Evolutionary conservation across 1,140 invertebrate species (phyloP), one percentile per base, ranked within the genome.

Genomic region (Aporrectodea caliginosa): DNA sequence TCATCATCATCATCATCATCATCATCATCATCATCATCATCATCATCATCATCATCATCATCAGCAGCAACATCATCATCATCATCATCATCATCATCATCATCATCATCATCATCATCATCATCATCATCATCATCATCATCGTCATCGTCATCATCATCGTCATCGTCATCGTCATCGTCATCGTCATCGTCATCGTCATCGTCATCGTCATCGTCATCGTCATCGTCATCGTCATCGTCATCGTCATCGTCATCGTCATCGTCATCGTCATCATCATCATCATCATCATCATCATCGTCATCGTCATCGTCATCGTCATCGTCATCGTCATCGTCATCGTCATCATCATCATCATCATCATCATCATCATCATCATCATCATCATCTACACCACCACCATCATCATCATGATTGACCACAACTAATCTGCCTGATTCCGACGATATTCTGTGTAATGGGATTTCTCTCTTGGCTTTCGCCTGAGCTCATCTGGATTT

Each of bases 231-330:
- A 31, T 72, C n/a, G 14, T 31, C 31, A 32, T 77, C 76, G 69
- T 77, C 43, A 77, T 73, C 76, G 69, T 77, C 76, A 72, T 75
- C 74, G 33, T 75, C 68, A 72, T 74, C 77, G 72, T 78, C 77
- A 71, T 81, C 77, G 33, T 35, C 69, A 79, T 80, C 32, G 77
- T 78, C 30, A 78, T 80, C 79, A 79, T 79, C 73, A 32, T 69
- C 73, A 79, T 80, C 30, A 1, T 78, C 32, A 0, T 78, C 75
- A 79, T 79, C 31, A 80, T 71, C 35, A 77, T 71, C 69, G 73
- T 72, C 27, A 72, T 72, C 70, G 27, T 72, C 27, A 29, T 32
- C 31, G 12, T 72, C 31, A 27, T 72, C 70, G 27, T 72, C 31
- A 32, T 32, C 70, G 27, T 72, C 70, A 29, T 72, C 31, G 27